phyloP scores from a whole-genome alignment of 2,888 invertebrate species.

The Mesodorylaimus sp. region DNA sequence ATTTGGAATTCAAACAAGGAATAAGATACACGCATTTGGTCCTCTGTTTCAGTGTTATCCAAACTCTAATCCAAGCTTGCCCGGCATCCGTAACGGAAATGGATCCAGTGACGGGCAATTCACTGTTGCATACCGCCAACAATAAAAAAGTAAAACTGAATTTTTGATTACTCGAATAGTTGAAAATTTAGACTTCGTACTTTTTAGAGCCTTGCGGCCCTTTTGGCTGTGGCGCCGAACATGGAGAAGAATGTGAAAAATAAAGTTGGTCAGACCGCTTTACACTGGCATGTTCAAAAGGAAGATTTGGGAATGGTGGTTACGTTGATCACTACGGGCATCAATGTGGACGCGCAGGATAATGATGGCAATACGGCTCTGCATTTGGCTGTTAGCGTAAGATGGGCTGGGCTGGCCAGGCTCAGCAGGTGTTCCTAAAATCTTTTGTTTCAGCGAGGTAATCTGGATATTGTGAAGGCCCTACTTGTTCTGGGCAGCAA shows the following conservation, averaged over 20 bases:
- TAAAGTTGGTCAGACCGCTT: slow-evolving; percentile 31
- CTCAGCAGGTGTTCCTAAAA: neutral
- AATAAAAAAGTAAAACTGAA: slow-evolving; percentile 1
- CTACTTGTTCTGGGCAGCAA: slow-evolving; percentile 36
- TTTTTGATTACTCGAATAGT: neutral
- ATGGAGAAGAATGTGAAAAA: slow-evolving; percentile 31
- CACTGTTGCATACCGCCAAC: neutral
- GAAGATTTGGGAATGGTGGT: slow-evolving; percentile 21
- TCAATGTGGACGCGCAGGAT: slow-evolving; percentile 22
- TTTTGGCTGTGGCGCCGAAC: neutral
- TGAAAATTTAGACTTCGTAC: neutral
- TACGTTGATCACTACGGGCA: slow-evolving; percentile 26
- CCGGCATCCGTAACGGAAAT: neutral
- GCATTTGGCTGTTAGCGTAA: slow-evolving; percentile 25
- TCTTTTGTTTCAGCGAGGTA: neutral
- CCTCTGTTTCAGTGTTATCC: neutral
- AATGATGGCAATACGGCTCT: slow-evolving; percentile 26
- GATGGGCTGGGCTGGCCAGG: neutral
- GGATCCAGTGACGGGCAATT: neutral
- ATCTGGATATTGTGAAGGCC: slow-evolving; percentile 29
- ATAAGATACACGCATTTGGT: too few species aligned
- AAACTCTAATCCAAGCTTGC: neutral
- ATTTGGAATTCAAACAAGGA: too few species aligned
- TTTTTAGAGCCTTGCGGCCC: neutral
- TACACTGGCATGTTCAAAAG: slow-evolving; percentile 27